Conservation (phyloP, 2,888 invertebrate species). For the Cybosia mesomella region DNA sequence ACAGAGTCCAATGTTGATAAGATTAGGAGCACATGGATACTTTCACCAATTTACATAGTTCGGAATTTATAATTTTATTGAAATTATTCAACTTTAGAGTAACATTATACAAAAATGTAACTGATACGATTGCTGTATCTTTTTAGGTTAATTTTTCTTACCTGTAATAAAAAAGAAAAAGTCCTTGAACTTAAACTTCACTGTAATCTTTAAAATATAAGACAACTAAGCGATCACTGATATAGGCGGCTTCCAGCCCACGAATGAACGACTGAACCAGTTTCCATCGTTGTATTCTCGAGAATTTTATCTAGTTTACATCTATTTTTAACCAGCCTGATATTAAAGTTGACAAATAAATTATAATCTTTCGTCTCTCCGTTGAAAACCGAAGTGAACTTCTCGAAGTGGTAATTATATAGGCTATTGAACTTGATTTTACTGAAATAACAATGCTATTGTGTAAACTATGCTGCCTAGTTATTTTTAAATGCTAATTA, state of each 20-base stretch:
- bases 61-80: not conserved
- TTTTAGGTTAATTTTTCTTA: constrained; percentile 43
- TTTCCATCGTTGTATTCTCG: constrained; percentile 65
- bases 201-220: constrained; percentile 54
- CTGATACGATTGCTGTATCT: not conserved
- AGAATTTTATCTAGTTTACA: constrained; percentile 76
- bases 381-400: constrained; percentile 25
- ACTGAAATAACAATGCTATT: constrained; percentile 25
- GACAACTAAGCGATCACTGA: constrained; percentile 55
- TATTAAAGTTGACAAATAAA: constrained; percentile 66
- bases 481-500: constrained; percentile 12
- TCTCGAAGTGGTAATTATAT: constrained; percentile 31
- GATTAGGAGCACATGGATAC: not conserved
- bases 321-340: constrained; percentile 72
- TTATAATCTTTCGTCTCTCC: constrained; percentile 44
- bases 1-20: constrained; percentile 11
- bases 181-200: constrained; percentile 79
- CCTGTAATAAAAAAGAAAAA: constrained; percentile 66
- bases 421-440: constrained; percentile 53
- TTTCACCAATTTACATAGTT: not conserved
- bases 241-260: constrained; percentile 61
- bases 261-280: constrained; percentile 55
- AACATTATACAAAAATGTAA: not conserved
- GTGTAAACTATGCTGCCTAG: constrained; percentile 10
- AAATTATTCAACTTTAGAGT: not conserved